These are phyloP conservation scores for Pseudochirops corinnae DNA, from an alignment of 2,797 vertebrate species.

Conservation along the genomic window DNA sequence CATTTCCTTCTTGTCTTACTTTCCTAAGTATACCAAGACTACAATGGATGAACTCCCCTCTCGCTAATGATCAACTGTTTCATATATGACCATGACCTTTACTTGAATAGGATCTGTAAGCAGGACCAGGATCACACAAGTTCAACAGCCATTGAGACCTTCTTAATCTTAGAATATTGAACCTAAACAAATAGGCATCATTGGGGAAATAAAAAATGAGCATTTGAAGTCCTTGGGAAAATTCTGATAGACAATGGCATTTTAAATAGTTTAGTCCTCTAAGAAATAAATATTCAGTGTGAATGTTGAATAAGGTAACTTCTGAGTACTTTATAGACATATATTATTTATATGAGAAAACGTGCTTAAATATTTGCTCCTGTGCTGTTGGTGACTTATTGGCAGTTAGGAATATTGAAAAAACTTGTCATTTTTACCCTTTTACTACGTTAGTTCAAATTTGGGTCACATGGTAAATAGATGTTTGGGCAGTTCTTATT, in stretches of 20 bases:
- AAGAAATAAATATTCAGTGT: neutral
- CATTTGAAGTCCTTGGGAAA: neutral
- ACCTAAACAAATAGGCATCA: too few species aligned
- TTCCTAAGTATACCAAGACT: too few species aligned
- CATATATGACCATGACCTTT: too few species aligned
- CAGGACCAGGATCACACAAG: too few species aligned
- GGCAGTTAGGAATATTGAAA: neutral
- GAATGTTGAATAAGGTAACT: neutral
- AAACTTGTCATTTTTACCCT: neutral
- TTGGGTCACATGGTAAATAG: neutral
- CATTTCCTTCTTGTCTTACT: too few species aligned
- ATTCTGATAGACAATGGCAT: neutral
- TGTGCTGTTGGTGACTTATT: neutral
- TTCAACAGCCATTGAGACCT: too few species aligned
- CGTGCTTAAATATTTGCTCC: neutral
- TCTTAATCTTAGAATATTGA: too few species aligned
- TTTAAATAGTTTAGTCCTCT: neutral
- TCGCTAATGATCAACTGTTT: too few species aligned
- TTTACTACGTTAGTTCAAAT: neutral
- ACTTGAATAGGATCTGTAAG: too few species aligned
- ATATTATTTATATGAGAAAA: neutral
- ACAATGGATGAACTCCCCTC: too few species aligned
- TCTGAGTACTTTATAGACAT: neutral
- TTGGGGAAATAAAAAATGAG: too few species aligned
- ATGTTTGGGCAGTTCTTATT: constrained; percentile 2